A percentile compares a stretch with the other conserved stretches of the same genome.
Conservation (phyloP, 1,140 invertebrate genomes). For the Heterodera schachtii region DNA sequence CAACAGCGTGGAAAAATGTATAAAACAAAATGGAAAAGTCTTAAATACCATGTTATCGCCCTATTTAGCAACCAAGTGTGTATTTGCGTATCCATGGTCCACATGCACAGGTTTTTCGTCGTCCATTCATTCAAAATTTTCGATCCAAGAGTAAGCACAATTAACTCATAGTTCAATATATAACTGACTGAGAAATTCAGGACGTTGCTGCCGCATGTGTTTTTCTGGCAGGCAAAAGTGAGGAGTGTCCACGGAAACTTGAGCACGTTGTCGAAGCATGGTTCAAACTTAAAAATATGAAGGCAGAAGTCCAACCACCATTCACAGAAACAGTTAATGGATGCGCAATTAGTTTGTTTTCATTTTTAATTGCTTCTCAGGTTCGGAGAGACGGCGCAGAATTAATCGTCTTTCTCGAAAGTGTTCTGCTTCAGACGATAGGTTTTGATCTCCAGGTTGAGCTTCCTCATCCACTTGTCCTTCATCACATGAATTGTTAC, state of each 20-base stretch:
- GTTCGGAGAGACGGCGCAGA: constrained; percentile 36
- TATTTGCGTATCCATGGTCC: constrained; percentile 38
- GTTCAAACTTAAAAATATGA: constrained; percentile 40
- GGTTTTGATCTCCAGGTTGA: constrained; percentile 49
- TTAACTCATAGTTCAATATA: constrained; percentile 10
- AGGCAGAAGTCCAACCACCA: constrained; percentile 23
- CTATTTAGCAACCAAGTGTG: constrained; percentile 31
- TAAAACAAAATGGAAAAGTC: background rate
- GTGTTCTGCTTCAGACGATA: constrained; percentile 51
- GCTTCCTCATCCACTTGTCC: constrained; percentile 47
- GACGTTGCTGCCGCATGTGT: constrained; percentile 47
- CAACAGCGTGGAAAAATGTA: constrained; percentile 27
- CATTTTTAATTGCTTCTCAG: constrained; percentile 28
- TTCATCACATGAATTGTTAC: constrained; percentile 28
- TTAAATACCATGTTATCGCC: background rate
- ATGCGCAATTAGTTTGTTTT: constrained; percentile 15
- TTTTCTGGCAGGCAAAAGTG: constrained; percentile 45
- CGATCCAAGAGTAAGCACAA: constrained; percentile 38
- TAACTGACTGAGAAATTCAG: constrained; percentile 32
- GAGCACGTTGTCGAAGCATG: constrained; percentile 46
- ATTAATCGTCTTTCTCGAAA: constrained; percentile 52
- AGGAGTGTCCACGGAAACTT: constrained; percentile 48
- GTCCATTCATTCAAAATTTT: constrained; percentile 44
- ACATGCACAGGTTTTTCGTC: constrained; percentile 41
- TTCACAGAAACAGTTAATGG: constrained; percentile 36